Base-by-base conservation (phyloP, 2,888 invertebrate species). In the Xestia c-nigrum region DNA sequence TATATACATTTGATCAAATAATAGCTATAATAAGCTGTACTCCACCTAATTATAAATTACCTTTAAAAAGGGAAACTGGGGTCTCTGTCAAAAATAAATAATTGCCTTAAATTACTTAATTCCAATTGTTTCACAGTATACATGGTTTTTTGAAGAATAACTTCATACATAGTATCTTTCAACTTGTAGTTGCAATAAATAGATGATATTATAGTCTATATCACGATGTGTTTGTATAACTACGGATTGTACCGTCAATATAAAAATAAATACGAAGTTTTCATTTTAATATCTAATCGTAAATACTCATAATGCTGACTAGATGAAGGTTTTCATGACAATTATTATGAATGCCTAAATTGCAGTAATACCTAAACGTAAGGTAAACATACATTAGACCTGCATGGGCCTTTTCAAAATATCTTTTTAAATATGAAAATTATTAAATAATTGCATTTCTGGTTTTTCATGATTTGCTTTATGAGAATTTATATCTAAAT, bases 1-100 rank as follows among this genome's bases (percentile, higher is more conserved):
- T 90, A 87, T 90, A 87, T 92, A 91, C 91, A 92, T 88, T 78
- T 76, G 63, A 79, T 82, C 89, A 88, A 90, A 90, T 87, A 91
- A 88, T 93, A 95, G 95, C 95, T 92, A 91, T 87, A 88, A 88
- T 69, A 96, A 96, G 95, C 95, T 92, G 89, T 91, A 90, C 91
- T 91, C 92, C 89, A 89, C 89, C 92, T 94, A 92, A 93, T 94
- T 91, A 93, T 92, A 93, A 92, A 93, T 96, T 96, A 96, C 96
- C 96, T 96, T 96, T 96, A 94, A 96, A 96, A 94, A 96, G 93
- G 91, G 96, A 95, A 92, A 93, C 96, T 94, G 96, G 96, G 92
- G 90, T 91, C 94, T 96, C 96, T 96, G 96, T 96, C 93, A 92
- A 94, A 96, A 95, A 96, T 92, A 96, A 96, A 95, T 90, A 93